Evolutionary conservation across 2,888 invertebrate species (phyloP), one percentile per base, ranked within the genome.

Genomic region (Spodoptera exigua): DNA sequence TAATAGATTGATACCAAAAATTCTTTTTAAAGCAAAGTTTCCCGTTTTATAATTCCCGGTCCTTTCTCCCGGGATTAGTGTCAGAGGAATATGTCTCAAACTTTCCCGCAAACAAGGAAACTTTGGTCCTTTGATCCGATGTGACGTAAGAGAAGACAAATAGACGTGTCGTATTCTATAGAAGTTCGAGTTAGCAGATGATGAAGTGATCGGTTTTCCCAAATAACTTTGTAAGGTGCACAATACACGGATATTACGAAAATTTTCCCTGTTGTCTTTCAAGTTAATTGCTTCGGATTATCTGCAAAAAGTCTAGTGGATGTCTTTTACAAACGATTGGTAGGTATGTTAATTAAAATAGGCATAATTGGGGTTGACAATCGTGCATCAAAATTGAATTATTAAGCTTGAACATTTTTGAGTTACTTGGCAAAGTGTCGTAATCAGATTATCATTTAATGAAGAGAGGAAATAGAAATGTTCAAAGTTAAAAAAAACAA

Each of bases 51-150:
- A 78, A 78, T 76, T 61, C 61, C 44, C 61, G 37, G 57, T 58
- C 56, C 57, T 66, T 61, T 73, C 55, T 55, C 58, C 16, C 59
- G 53, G 65, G 76, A 76, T 76, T 76, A 76, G 66, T 76, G 78
- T 72, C 70, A 44, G 60, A 61, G 46, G 67, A 47, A 75, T 66
- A 44, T 56, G 61, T 61, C 55, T 55, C 12, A 37, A 72, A 75
- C 34, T 62, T 76, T 54, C 52, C 59, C 60, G 59, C 73, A 61
- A 72, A 72, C 64, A 64, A 54, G 57, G 46, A 70, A 74, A 67
- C 61, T 78, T 56, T 17, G 52, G 60, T 63, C 52, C 63, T 63
- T 63, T 65, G 49, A 66, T 75, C 61, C 63, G 37, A 62, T 53
- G 59, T 74, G 76, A 72, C 72, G 61, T 47, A 37, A 49, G 54